Conservation (phyloP, 2,888 invertebrate genomes). For the Hemicrepidius hirtus region DNA sequence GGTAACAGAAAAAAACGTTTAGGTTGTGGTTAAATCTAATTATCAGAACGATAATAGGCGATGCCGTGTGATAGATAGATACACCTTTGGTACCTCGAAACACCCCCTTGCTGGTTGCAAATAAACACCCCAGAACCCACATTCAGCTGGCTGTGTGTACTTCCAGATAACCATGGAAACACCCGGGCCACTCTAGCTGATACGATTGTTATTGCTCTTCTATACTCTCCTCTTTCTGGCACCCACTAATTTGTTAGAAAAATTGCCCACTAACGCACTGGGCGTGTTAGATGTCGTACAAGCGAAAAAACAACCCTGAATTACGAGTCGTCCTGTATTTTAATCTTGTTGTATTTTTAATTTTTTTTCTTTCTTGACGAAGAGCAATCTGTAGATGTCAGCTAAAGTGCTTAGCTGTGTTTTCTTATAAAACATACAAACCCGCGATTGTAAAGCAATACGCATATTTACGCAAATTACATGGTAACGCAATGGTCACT, state of each 20-base stretch:
- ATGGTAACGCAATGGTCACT: too few species aligned
- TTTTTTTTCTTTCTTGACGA: constrained; percentile 21
- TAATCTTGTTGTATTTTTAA: not conserved
- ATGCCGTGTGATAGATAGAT: constrained; percentile 22
- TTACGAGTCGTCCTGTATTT: not conserved
- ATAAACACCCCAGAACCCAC: constrained; percentile 46
- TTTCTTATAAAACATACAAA: constrained; percentile 31
- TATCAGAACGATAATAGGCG: constrained; percentile 14
- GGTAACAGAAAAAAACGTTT: not conserved
- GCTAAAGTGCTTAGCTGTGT: constrained; percentile 51
- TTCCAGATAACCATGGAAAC: constrained; percentile 55
- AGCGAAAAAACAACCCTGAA: too few species aligned
- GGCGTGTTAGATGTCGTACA: too few species aligned
- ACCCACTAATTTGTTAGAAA: constrained; percentile 44
- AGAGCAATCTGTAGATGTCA: constrained; percentile 38
- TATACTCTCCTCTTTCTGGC: constrained; percentile 33
- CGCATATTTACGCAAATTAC: not conserved
- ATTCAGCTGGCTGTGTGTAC: constrained; percentile 53
- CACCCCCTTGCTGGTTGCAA: constrained; percentile 45
- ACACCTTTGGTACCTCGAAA: constrained; percentile 26
- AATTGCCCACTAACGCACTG: not conserved
- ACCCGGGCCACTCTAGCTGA: constrained; percentile 49
- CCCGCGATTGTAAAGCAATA: not conserved
- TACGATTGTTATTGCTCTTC: constrained; percentile 50
- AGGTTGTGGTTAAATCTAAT: constrained; percentile 20